Evolutionary conservation across 2,113 vertebrate genomes (phyloP), one percentile per base, ranked within the genome.

Genomic region (Trachemys scripta): DNA sequence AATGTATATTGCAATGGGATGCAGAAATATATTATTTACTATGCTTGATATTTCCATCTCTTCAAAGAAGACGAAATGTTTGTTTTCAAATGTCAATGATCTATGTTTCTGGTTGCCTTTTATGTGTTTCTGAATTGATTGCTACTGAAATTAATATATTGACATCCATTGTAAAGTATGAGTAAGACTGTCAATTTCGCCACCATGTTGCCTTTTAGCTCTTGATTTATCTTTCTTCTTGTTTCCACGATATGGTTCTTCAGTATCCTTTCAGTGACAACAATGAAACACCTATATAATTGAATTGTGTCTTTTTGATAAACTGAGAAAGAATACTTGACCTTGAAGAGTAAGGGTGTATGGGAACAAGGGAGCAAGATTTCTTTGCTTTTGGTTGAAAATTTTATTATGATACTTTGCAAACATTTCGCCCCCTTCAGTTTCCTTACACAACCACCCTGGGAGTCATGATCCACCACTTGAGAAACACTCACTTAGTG

Each of bases 1-100:
- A 82, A 45, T 27, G 8, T 13, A 20, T 38, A 81, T 76, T 92
- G 62, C 76, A 78, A 11, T 82, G 2, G 4, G 82, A 88, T 56
- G 69, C 69, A 35, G 65, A 69, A 80, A 93, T 84, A 0, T 22
- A 91, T 90, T 8, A 50, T 88, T 92, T 59, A 50, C 10, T 25
- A 25, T 38, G 65, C 65, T 87, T 92, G 62, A 93, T 16, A 6
- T 75, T 57, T 65, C 96, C 81, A 72, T 20, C 12, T 94, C 10
- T 84, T 85, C 53, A 75, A 91, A 69, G 65, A 85, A 93, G 35
- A 78, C 8, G 8, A 0, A 0, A 2, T 62, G 5, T 91, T 94
- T 90, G 10, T 86, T 92, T 94, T 62, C 72, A 93, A 91, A 86
- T 93, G 78, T 31, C 92, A 72, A 42, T 38, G 80, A 92, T 84